Evolutionary conservation across 2,113 vertebrate species (phyloP), one percentile per base, ranked within the genome.

Genomic region (Onychostoma macrolepis): DNA sequence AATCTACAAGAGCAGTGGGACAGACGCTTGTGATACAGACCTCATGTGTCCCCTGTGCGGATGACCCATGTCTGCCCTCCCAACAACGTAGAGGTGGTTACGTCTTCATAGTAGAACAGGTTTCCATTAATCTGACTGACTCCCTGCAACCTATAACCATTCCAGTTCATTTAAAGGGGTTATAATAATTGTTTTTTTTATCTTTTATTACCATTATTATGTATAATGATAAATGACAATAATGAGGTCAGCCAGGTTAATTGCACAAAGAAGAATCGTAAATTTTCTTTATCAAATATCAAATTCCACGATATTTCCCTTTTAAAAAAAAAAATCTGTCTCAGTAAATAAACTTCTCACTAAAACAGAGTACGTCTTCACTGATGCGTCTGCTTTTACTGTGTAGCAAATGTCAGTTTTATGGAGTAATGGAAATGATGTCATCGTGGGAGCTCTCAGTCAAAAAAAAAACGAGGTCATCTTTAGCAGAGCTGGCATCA

Each of bases 401-500:
- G 24, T 65, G 45, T 30, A 71, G 81, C 84, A 77, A 30, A 82
- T 45, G 43, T 61, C 76, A 15, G 58, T 69, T 78, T 43, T 82
- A 50, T 69, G 61, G 75, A 48, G 67, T 71, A 76, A 80, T 76
- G 45, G 80, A 82, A 88, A 84, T 67, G 82, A 90, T 56, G 78
- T 85, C 85, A 85, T 74, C 58, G 12, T 61, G 19, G 19, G 56
- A 77, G n/a, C 30, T 19, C 78, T 83, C 67, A 5, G 1, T 12
- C 67, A n/a, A 83, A 79, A 30, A 30, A 19, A 71, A 53, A 78
- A 90, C 81, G 83, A 89, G 86, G 80, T 92, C 80, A 87, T 91
- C 85, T 63, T 82, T 13, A 36, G 53, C 71, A 75, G 43, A 48
- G 71, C 36, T 56, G 17, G 85, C 88, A 75, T 76, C 56, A 65